Conservation (phyloP, 2,888 invertebrate genomes). For the Hydrotaea cyrtoneurina region DNA sequence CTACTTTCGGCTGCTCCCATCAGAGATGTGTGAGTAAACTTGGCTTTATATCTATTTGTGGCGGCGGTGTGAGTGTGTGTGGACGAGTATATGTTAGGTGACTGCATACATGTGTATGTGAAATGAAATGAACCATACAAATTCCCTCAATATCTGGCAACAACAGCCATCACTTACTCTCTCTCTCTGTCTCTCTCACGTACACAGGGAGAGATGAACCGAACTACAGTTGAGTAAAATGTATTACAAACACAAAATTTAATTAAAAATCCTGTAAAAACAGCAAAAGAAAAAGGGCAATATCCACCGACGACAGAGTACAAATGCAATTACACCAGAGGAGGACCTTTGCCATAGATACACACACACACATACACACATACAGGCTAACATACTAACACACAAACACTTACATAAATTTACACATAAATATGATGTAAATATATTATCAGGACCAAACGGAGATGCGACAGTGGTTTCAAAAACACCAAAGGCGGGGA, state of each 20-base stretch:
- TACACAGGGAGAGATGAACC: background rate
- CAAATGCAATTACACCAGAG: constrained; percentile 54
- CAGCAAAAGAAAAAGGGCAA: constrained; percentile 29
- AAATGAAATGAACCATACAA: constrained; percentile 28
- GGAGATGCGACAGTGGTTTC: background rate
- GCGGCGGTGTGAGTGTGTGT: background rate
- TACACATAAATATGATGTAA: background rate
- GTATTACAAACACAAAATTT: constrained; percentile 51
- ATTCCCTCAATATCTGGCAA: constrained; percentile 18
- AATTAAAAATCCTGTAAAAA: constrained; percentile 59
- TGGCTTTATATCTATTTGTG: background rate
- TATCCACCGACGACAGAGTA: constrained; percentile 7
- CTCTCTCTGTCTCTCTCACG: background rate
- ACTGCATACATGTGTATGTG: background rate
- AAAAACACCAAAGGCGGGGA: too few species aligned
- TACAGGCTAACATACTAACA: constrained; percentile 15
- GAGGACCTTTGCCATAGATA: background rate
- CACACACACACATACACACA: background rate
- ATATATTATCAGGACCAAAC: constrained; percentile 25
- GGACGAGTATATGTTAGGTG: background rate
- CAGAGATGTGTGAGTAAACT: background rate
- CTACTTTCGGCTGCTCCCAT: constrained; percentile 18
- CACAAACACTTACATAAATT: background rate
- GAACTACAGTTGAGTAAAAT: constrained; percentile 25
- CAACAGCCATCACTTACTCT: background rate